These are phyloP conservation scores for Mormyrops boulengeri DNA, from an alignment of 2,797 vertebrate genomes.

Conservation along the genomic window DNA sequence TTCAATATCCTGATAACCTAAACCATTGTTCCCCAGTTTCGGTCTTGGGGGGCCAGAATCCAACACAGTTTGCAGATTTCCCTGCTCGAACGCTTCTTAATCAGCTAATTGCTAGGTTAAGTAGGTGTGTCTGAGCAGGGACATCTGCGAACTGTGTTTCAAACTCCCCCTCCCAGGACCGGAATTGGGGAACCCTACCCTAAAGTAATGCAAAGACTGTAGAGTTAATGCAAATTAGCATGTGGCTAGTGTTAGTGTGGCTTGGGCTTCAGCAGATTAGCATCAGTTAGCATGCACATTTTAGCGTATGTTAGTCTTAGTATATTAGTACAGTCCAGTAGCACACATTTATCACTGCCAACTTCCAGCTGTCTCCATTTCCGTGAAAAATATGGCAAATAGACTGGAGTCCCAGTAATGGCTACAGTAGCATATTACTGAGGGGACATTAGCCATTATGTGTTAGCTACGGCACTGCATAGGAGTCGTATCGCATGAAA, in stretches of 20 bases:
- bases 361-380: background rate
- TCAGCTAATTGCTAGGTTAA: background rate
- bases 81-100: background rate
- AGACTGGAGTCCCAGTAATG: background rate
- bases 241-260: background rate
- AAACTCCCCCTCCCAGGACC: background rate
- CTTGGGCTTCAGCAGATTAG: background rate
- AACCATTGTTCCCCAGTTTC: background rate
- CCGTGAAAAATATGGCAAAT: background rate
- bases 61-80: background rate
- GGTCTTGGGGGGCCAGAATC: background rate
- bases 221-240: background rate
- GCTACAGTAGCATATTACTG: background rate
- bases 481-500: background rate
- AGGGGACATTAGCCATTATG: background rate
- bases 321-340: background rate
- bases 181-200: background rate
- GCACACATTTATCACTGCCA: background rate
- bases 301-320: background rate
- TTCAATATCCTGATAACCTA: background rate
- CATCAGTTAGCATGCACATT: background rate
- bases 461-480: background rate
- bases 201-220: background rate
- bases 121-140: background rate
- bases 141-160: background rate